These are phyloP conservation scores for Heterocephalus glaber DNA, from an alignment of 2,113 vertebrate genomes.

Conservation along the genomic window DNA sequence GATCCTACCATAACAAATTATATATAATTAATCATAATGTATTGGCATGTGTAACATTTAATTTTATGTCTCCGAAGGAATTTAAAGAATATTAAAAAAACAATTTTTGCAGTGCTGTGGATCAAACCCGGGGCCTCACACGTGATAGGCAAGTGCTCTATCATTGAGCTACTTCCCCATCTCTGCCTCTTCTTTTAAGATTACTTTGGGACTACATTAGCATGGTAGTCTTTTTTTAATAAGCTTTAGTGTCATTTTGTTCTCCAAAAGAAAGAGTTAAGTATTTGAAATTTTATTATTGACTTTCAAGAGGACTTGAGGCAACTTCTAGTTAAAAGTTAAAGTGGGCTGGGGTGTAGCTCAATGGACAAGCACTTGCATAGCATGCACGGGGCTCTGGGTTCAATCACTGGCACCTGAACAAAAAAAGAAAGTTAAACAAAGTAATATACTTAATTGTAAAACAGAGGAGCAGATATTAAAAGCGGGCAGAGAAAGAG, in stretches of 20 bases:
- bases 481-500: background rate
- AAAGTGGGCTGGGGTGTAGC: background rate
- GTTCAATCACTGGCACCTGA: background rate
- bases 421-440: background rate
- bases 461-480: background rate
- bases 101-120: background rate
- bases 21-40: background rate
- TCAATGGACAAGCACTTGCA: background rate
- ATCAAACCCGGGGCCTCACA: background rate
- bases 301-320: background rate
- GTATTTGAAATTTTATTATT: conserved; percentile 6
- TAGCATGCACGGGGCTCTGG: background rate
- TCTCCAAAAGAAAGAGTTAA: background rate
- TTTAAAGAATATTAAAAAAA: background rate
- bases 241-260: background rate
- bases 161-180: background rate
- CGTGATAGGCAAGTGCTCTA: background rate
- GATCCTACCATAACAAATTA: background rate
- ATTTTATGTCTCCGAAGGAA: background rate
- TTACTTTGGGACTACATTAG: background rate
- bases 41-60: background rate
- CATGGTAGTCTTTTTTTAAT: background rate
- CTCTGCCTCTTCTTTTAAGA: background rate
- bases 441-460: background rate
- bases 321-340: background rate